Evolutionary conservation across 2,797 vertebrate genomes (phyloP).

Genomic region (Adelosebastes latens): DNA sequence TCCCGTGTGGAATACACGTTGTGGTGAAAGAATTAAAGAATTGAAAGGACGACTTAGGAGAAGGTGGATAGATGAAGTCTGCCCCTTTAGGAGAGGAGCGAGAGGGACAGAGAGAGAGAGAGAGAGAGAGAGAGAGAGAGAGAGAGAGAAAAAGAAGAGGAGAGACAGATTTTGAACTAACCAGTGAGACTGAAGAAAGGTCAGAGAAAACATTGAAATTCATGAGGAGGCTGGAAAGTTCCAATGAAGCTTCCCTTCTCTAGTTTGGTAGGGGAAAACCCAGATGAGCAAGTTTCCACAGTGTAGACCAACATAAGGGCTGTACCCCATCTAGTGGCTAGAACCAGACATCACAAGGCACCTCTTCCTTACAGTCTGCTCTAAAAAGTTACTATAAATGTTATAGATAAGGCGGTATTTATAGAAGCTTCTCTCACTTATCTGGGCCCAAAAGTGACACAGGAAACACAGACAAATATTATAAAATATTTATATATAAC

Average conservation of each 20-base stretch:
- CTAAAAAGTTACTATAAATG: not conserved
- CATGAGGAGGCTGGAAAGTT: conserved; percentile 74
- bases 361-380: not conserved
- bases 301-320: not conserved
- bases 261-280: conserved; percentile 56
- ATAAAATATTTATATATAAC: too few species aligned
- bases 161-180: conserved; percentile 50
- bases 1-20: conserved; percentile 78
- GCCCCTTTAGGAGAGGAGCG: conserved; percentile 35
- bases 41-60: conserved; percentile 73
- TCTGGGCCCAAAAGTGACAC: not conserved
- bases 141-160: conserved; percentile 22
- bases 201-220: conserved; percentile 59
- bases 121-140: conserved; percentile 22
- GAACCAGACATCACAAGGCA: conserved; percentile 42
- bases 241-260: conserved; percentile 62
- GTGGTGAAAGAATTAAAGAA: conserved; percentile 71
- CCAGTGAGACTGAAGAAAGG: conserved; percentile 42
- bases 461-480: not conserved
- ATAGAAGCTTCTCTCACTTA: not conserved
- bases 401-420: not conserved
- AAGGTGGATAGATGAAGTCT: conserved; percentile 69
- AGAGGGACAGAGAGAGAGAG: not conserved
- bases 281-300: conserved; percentile 47
- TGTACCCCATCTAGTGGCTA: conserved; percentile 74